Percentiles rank a stretch among this genome's conserved stretches.
Conservation (phyloP, 2,888 invertebrate genomes). For the Meiosimyza platycephala region DNA sequence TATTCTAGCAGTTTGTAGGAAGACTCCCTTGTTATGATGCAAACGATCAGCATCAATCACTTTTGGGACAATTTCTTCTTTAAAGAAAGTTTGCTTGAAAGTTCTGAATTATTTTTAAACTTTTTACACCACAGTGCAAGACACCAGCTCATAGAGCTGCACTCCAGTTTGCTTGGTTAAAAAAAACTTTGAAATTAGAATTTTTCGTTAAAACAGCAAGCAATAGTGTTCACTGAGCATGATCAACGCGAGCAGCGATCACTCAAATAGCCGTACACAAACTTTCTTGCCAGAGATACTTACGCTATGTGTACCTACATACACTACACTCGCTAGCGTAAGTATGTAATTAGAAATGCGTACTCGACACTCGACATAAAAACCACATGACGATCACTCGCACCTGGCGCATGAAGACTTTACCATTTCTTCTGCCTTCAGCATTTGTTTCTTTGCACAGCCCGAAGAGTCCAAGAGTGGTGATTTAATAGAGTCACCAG, state of each 20-base stretch:
- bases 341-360: constrained; percentile 47
- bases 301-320: not conserved
- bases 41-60: too few relatives aligned
- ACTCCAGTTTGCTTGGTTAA: too few relatives aligned
- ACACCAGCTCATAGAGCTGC: too few relatives aligned
- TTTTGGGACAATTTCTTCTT: too few relatives aligned
- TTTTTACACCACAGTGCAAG: too few relatives aligned
- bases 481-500: constrained; percentile 49
- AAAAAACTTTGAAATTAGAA: too few relatives aligned
- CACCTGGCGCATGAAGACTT: constrained; percentile 46
- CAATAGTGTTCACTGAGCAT: constrained; percentile 24
- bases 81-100: too few relatives aligned
- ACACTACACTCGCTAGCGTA: not conserved
- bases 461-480: constrained; percentile 28
- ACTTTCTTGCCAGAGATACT: not conserved
- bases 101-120: too few relatives aligned
- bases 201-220: not conserved
- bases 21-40: too few relatives aligned
- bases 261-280: not conserved
- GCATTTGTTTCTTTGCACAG: constrained; percentile 30
- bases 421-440: constrained; percentile 41
- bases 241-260: constrained; percentile 3
- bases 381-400: constrained; percentile 42
- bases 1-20: too few relatives aligned
- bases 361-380: constrained; percentile 45